A percentile compares a stretch with the other conserved stretches of the same genome.
Evolutionary conservation across 1,140 invertebrate species (phyloP).

Genomic region (Drosophila gunungcola): DNA sequence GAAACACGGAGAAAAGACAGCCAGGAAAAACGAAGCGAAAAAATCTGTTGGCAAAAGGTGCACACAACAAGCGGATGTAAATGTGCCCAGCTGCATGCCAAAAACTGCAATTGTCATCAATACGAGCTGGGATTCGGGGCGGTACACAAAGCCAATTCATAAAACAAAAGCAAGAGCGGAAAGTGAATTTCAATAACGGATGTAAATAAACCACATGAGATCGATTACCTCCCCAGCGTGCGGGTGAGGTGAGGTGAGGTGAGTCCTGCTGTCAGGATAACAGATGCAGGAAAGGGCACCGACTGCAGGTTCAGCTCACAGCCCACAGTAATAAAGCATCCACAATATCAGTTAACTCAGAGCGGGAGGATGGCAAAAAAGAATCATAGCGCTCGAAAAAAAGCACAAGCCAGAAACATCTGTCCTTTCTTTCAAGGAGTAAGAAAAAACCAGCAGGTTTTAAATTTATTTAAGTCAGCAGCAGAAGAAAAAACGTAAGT

Average conservation of each 20-base stretch:
- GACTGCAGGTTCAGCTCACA: conserved; percentile 45
- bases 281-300: conserved; percentile 60
- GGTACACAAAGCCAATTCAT: conserved; percentile 66
- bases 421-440: conserved; percentile 39
- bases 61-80: conserved; percentile 68
- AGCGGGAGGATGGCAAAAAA: conserved; percentile 38
- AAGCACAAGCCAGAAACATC: conserved; percentile 55
- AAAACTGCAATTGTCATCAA: conserved; percentile 80
- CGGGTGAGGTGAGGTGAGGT: conserved; percentile 48
- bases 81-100: conserved; percentile 72
- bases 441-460: conserved; percentile 49
- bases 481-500: neutral
- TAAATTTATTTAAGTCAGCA: conserved; percentile 65
- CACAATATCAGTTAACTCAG: conserved; percentile 73
- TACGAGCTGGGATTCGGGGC: conserved; percentile 29
- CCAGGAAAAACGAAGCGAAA: conserved; percentile 30
- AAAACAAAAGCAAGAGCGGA: conserved; percentile 69
- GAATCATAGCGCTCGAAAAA: conserved; percentile 50
- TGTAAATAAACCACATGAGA: conserved; percentile 82
- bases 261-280: conserved; percentile 73
- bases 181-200: conserved; percentile 80
- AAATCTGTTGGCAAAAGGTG: conserved; percentile 65
- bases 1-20: conserved; percentile 4
- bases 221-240: conserved; percentile 76
- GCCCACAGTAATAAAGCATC: conserved; percentile 39